Evolutionary conservation across 2,797 vertebrate genomes (phyloP).

Genomic region (Neoniphon sammara): DNA sequence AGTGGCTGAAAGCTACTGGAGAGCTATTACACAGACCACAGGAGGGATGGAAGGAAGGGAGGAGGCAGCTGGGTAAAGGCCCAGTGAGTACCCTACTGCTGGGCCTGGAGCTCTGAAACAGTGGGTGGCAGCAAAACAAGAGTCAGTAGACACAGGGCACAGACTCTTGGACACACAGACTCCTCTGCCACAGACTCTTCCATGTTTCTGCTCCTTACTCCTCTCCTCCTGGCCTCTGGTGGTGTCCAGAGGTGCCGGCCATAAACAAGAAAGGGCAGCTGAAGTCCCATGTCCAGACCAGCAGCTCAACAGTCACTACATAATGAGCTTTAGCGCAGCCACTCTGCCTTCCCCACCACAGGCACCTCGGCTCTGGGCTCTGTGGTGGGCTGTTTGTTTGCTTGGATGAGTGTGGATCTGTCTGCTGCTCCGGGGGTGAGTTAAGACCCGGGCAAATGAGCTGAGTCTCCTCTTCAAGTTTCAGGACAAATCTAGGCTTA

Average conservation of each 20-base stretch:
- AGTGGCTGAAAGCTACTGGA: slow-evolving; percentile 58
- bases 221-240: slow-evolving; percentile 66
- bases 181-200: slow-evolving; percentile 49
- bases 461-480: slow-evolving; percentile 65
- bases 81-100: slow-evolving; percentile 61
- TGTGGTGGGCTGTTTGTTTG: slow-evolving; percentile 66
- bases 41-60: slow-evolving; percentile 58
- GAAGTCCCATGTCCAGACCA: slow-evolving; percentile 72
- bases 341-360: slow-evolving; percentile 73
- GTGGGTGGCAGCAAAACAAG: slow-evolving; percentile 80
- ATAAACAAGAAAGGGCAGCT: slow-evolving; percentile 57
- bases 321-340: slow-evolving; percentile 78
- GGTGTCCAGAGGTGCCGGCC: slow-evolving; percentile 66
- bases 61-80: slow-evolving; percentile 64
- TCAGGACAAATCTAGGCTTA: slow-evolving; percentile 57
- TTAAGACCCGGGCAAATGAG: slow-evolving; percentile 73
- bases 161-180: slow-evolving; percentile 59
- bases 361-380: slow-evolving; percentile 68
- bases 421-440: slow-evolving; percentile 66
- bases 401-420: slow-evolving; percentile 60
- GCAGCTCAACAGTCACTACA: slow-evolving; percentile 69
- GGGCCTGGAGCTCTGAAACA: slow-evolving; percentile 71
- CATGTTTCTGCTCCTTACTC: slow-evolving; percentile 42
- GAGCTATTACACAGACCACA: slow-evolving; percentile 74
- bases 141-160: slow-evolving; percentile 65